These are phyloP conservation scores for Andrena bicolor DNA, from an alignment of 2,888 invertebrate species.

Conservation along the genomic window DNA sequence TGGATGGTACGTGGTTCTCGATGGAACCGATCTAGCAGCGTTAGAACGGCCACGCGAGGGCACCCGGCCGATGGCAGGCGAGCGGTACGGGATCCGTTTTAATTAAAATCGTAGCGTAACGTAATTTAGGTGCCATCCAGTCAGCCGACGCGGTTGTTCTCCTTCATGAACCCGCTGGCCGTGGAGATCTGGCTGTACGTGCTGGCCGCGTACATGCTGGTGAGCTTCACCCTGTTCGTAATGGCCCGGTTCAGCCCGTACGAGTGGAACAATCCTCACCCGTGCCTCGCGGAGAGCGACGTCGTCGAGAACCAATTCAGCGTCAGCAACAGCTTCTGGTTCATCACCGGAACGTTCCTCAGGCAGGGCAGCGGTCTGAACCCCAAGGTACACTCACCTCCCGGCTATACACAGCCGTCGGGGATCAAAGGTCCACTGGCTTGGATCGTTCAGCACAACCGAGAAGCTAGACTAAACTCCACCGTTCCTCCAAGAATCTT, in stretches of 20 bases:
- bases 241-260: constrained; percentile 99
- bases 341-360: constrained; percentile 95
- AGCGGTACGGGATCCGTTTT: constrained; percentile 79
- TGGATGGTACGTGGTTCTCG: constrained; percentile 40
- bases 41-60: constrained; percentile 19
- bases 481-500: not conserved
- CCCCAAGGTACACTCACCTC: constrained; percentile 89
- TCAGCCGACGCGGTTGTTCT: constrained; percentile 95
- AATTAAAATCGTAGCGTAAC: constrained; percentile 84
- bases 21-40: constrained; percentile 26
- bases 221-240: constrained; percentile 97
- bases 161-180: constrained; percentile 98
- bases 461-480: not conserved
- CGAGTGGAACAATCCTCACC: constrained; percentile 95
- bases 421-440: no score
- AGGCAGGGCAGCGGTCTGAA: constrained; percentile 94
- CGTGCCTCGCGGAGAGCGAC: constrained; percentile 93
- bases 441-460: no score
- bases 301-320: constrained; percentile 98
- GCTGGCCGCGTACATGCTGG: constrained; percentile 96
- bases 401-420: constrained; percentile 41
- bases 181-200: constrained; percentile 99
- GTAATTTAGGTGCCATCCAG: constrained; percentile 93
- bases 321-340: constrained; percentile 97
- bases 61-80: constrained; percentile 50